phyloP scores from a whole-genome alignment of 2,797 vertebrate species.

The Cyclopterus lumpus region DNA sequence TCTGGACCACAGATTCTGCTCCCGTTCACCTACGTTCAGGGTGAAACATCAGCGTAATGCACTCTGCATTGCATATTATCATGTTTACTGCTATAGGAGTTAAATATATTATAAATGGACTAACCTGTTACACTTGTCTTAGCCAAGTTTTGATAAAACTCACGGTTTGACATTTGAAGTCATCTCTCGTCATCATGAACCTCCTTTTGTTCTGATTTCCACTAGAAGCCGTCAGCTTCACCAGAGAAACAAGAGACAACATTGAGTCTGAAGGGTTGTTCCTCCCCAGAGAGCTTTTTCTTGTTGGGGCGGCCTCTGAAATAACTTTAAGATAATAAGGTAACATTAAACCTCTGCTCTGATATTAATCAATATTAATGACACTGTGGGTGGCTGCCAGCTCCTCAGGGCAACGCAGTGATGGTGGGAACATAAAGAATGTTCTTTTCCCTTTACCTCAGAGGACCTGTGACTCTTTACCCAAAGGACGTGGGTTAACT shows the following conservation, averaged over 20 bases:
- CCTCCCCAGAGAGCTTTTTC: slow-evolving; percentile 38
- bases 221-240: neutral
- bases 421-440: neutral
- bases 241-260: slow-evolving; percentile 6
- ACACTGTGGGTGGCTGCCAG: slow-evolving; percentile 31
- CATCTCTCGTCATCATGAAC: neutral
- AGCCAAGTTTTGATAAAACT: neutral
- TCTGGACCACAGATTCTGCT: slow-evolving; percentile 54
- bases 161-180: slow-evolving; percentile 8
- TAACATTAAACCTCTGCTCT: slow-evolving; percentile 43
- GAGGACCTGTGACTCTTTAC: slow-evolving; percentile 8
- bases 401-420: slow-evolving; percentile 29
- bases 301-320: slow-evolving; percentile 31
- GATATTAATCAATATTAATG: slow-evolving; percentile 55
- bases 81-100: neutral
- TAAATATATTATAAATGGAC: neutral
- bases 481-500: neutral
- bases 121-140: neutral
- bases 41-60: neutral
- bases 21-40: slow-evolving; percentile 12
- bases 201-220: neutral
- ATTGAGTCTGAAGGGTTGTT: slow-evolving; percentile 8
- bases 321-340: slow-evolving; percentile 56
- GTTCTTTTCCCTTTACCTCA: neutral
- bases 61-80: neutral